These are phyloP conservation scores for Diadophis punctatus DNA, from an alignment of 2,113 vertebrate genomes.

Conservation along the genomic window DNA sequence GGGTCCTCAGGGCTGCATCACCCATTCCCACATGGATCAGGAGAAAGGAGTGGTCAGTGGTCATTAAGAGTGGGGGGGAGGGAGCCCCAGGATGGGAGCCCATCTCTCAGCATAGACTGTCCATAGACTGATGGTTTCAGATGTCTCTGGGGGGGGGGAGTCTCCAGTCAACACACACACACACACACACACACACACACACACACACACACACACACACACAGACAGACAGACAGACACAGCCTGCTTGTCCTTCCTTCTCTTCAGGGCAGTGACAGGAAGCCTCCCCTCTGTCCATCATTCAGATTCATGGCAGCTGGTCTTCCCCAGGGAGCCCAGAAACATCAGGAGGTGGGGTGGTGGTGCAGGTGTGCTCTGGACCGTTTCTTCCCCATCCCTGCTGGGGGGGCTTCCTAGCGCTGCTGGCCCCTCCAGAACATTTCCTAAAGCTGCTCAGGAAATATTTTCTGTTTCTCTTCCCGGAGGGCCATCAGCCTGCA, in stretches of 20 bases:
- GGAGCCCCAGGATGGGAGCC: background rate
- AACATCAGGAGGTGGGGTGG: background rate
- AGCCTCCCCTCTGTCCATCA: background rate
- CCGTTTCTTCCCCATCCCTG: no score
- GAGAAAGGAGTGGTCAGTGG: background rate
- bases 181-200: no score
- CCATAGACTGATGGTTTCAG: no score
- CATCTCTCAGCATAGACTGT: background rate
- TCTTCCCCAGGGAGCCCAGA: background rate
- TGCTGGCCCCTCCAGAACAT: background rate
- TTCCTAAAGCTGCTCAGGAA: background rate
- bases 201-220: no score
- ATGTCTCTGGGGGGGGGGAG: no score
- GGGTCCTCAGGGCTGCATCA: background rate
- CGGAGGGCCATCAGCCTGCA: background rate
- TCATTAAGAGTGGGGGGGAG: background rate
- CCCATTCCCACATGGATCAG: background rate
- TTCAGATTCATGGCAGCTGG: background rate
- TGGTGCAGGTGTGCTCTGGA: background rate
- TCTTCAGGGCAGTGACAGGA: no score
- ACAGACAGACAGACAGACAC: no score
- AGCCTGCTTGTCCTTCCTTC: background rate
- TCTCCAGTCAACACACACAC: background rate
- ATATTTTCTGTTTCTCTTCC: background rate
- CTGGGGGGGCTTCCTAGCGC: no score